Evolutionary conservation across 2,113 vertebrate genomes (phyloP).

Genomic region (Steatornis caripensis): DNA sequence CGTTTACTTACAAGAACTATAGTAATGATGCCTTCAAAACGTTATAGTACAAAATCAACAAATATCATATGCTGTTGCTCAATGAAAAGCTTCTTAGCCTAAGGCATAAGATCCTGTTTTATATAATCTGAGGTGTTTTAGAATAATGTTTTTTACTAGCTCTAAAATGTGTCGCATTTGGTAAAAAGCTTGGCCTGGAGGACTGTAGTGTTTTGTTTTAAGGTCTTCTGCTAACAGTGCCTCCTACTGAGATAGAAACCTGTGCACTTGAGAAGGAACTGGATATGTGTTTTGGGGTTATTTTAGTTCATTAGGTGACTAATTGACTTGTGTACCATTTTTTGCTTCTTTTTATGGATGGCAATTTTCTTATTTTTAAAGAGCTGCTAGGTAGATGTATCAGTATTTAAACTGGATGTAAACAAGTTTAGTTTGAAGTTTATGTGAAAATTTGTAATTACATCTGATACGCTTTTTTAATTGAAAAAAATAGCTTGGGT

Average conservation of each 20-base stretch:
- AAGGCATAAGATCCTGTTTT: conserved; percentile 43
- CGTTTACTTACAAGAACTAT: conserved; percentile 59
- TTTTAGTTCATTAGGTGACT: conserved; percentile 50
- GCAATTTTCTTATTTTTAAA: conserved; percentile 45
- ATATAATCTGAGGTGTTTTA: conserved; percentile 31
- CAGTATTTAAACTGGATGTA: conserved; percentile 72
- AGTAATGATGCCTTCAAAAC: conserved; percentile 59
- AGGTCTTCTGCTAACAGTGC: conserved; percentile 74
- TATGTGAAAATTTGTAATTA: conserved; percentile 49
- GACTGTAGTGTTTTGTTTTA: conserved; percentile 65
- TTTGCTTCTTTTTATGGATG: conserved; percentile 47
- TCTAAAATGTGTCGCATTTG: conserved; percentile 44
- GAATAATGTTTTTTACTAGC: conserved; percentile 46
- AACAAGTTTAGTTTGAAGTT: conserved; percentile 40
- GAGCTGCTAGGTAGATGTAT: conserved; percentile 67
- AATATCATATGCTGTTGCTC: conserved; percentile 53
- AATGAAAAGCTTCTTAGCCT: conserved; percentile 60
- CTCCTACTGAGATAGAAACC: conserved; percentile 60
- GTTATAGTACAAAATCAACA: conserved; percentile 58
- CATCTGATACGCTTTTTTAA: not conserved
- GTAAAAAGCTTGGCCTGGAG: conserved; percentile 36
- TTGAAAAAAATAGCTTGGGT: not conserved
- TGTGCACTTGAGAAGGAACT: conserved; percentile 67
- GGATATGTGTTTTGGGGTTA: conserved; percentile 49
- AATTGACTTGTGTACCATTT: not conserved